phyloP scores from a whole-genome alignment of 2,888 invertebrate species.

The Onthophagus sagittarius region DNA sequence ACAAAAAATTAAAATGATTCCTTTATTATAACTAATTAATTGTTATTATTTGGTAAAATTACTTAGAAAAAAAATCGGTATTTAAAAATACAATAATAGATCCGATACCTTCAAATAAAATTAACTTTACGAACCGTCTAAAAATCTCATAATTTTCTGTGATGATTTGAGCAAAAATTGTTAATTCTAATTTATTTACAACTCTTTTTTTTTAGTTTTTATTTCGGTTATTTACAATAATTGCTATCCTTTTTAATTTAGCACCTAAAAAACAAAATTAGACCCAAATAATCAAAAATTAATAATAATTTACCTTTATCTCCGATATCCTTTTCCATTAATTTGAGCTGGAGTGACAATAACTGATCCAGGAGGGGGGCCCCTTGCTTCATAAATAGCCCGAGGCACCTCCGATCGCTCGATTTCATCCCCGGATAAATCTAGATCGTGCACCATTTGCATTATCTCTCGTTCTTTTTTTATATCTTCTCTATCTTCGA shows the following conservation, averaged over 20 bases:
- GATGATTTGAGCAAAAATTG: too few species aligned
- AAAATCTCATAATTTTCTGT: too few species aligned
- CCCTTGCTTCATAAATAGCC: conserved; percentile 55
- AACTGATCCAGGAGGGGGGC: conserved; percentile 40
- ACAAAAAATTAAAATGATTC: not conserved
- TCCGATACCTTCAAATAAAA: not conserved
- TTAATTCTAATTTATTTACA: too few species aligned
- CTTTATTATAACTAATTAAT: not conserved
- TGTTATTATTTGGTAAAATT: not conserved
- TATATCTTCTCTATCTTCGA: conserved; percentile 68
- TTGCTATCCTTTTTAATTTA: too few species aligned
- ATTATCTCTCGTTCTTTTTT: conserved; percentile 90
- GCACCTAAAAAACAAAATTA: not conserved
- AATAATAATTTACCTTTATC: conserved; percentile 40
- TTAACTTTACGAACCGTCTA: too few species aligned
- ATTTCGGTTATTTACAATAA: too few species aligned
- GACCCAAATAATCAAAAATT: not conserved
- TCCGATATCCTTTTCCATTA: conserved; percentile 39
- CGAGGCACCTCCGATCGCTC: conserved; percentile 65
- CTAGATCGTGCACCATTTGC: conserved; percentile 88
- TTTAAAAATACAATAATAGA: not conserved
- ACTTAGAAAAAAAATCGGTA: not conserved
- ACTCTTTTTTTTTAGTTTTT: too few species aligned
- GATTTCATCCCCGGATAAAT: conserved; percentile 72
- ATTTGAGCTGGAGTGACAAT: conserved; percentile 38